Conservation (phyloP, 1,140 invertebrate genomes). For the Camponotus pennsylvanicus region DNA sequence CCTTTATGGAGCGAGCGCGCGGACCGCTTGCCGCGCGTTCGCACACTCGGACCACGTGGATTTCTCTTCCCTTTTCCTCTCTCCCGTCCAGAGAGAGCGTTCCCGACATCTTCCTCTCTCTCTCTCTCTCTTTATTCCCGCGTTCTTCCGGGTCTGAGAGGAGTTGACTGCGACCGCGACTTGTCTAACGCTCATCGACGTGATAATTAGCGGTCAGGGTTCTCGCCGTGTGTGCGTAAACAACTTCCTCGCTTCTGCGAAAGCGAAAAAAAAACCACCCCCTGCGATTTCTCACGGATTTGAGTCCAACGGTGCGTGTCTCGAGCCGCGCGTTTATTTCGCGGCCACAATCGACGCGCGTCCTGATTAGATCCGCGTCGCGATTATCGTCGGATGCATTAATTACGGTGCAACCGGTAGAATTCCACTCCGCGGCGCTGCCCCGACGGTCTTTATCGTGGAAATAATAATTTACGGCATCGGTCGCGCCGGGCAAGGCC, state of each 20-base stretch:
- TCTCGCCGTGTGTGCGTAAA: neutral
- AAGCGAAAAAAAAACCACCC: neutral
- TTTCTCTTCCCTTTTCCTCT: slow-evolving; percentile 19
- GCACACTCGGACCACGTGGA: slow-evolving; percentile 82
- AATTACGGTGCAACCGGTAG: slow-evolving; percentile 58
- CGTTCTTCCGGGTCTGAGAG: neutral
- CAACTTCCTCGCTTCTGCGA: neutral
- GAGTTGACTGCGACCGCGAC: too few species aligned
- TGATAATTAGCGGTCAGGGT: slow-evolving; percentile 9
- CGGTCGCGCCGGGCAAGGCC: slow-evolving; percentile 61
- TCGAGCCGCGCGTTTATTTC: slow-evolving; percentile 51
- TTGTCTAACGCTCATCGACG: neutral
- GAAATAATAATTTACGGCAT: slow-evolving; percentile 78
- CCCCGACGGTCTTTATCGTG: slow-evolving; percentile 73
- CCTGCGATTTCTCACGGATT: slow-evolving; percentile 61
- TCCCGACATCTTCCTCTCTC: too few species aligned
- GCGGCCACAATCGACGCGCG: slow-evolving; percentile 42
- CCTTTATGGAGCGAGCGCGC: slow-evolving; percentile 79
- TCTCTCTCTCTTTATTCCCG: neutral
- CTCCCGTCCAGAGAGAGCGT: neutral
- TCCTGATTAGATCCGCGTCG: slow-evolving; percentile 62
- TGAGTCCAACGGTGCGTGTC: slow-evolving; percentile 30
- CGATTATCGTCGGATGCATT: slow-evolving; percentile 69
- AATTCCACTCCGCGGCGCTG: slow-evolving; percentile 33
- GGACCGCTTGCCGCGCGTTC: slow-evolving; percentile 84